phyloP scores from a whole-genome alignment of 2,888 invertebrate species.

The Nomada ruficornis region DNA sequence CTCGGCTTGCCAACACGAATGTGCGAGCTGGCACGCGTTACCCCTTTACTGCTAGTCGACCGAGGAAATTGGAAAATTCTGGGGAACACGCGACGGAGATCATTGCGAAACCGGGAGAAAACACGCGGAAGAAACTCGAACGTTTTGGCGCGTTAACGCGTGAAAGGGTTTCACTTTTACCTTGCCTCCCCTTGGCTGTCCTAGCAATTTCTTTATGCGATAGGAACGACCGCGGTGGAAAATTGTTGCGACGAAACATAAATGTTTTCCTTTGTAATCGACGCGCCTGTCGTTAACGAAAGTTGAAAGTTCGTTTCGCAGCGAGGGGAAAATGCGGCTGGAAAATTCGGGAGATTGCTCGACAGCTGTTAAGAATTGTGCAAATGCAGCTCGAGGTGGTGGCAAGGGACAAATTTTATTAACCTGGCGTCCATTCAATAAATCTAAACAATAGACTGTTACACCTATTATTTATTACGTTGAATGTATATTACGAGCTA shows the following conservation, averaged over 20 bases:
- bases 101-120: not conserved
- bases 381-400: not conserved
- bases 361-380: too few species aligned
- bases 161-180: too few species aligned
- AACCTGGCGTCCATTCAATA: constrained; percentile 5
- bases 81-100: constrained; percentile 7
- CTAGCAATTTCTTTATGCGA: too few species aligned
- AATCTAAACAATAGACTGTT: not conserved
- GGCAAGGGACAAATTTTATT: not conserved
- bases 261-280: too few species aligned
- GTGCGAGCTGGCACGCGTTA: constrained; percentile 45
- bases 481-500: not conserved
- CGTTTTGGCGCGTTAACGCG: not conserved
- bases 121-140: constrained; percentile 22
- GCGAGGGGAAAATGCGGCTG: not conserved
- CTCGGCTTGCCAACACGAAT: constrained; percentile 21
- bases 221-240: too few species aligned
- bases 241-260: too few species aligned
- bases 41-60: constrained; percentile 36
- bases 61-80: constrained; percentile 52
- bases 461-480: constrained; percentile 23
- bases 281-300: too few species aligned
- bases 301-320: too few species aligned
- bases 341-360: too few species aligned
- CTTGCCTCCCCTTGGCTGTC: too few species aligned